These are phyloP conservation scores for Enteromius mattozi DNA, from an alignment of 2,797 vertebrate species.

Conservation along the genomic window DNA sequence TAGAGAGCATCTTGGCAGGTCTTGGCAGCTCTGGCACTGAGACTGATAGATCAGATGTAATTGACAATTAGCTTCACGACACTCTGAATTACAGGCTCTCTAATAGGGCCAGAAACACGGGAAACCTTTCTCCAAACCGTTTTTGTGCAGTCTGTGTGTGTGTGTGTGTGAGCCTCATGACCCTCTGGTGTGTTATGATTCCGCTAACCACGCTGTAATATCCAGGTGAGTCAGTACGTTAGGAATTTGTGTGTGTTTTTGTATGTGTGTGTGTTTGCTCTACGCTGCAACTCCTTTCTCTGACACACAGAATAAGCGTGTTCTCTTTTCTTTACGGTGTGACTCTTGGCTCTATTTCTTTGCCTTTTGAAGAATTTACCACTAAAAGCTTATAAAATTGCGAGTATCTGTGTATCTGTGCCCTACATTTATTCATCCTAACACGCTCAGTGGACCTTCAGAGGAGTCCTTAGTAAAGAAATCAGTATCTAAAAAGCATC, in stretches of 20 bases:
- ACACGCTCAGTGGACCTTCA: not conserved
- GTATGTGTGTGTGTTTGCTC: constrained; percentile 11
- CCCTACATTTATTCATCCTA: constrained; percentile 26
- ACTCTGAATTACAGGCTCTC: constrained; percentile 89
- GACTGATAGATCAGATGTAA: constrained; percentile 75
- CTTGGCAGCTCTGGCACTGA: constrained; percentile 55
- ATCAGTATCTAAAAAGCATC: not conserved
- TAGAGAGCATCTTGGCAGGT: constrained; percentile 38
- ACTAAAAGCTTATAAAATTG: constrained; percentile 18
- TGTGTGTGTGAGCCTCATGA: not conserved
- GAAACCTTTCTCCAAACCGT: constrained; percentile 71
- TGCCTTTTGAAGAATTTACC: constrained; percentile 33
- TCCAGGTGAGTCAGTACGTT: constrained; percentile 28
- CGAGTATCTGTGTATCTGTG: constrained; percentile 2
- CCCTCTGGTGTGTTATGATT: constrained; percentile 36
- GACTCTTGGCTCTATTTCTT: constrained; percentile 27
- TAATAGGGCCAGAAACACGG: constrained; percentile 83
- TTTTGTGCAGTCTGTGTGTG: not conserved
- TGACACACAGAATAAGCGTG: not conserved
- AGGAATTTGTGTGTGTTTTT: not conserved
- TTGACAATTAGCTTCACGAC: constrained; percentile 92
- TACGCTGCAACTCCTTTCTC: not conserved
- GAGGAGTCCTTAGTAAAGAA: not conserved
- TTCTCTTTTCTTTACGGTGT: constrained; percentile 9
- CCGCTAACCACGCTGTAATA: constrained; percentile 14